Evolutionary conservation across 2,113 vertebrate species (phyloP), one percentile per base, ranked within the genome.

Genomic region (Ramphastos sulfuratus): DNA sequence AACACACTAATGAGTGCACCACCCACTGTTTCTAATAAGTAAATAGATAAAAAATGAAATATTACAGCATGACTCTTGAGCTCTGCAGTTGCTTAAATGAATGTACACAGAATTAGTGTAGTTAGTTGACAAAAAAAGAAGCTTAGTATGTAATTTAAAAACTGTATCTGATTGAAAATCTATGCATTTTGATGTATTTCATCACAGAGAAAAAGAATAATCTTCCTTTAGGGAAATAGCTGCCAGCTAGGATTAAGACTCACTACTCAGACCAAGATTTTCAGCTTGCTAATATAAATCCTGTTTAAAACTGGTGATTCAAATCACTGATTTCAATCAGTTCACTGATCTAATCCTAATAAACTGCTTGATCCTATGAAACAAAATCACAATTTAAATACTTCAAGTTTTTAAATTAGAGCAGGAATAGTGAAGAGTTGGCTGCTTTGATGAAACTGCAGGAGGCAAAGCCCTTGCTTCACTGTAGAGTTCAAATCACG

Each of bases 161-260:
- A 61, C 70, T 55, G 58, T 5, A 74, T 31, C 35, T 55, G n/a
- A 66, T 8, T 71, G 39, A 78, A 89, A 87, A 87, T 48, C 56
- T 78, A 58, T 33, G 56, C 21, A 44, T 66, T 91, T 84, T 31
- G 58, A 84, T 70, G 21, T 33, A 65, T 66, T 89, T 77, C 54
- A 90, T 20, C 52, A 60, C 55, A 16, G 13, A 73, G 13, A 9
- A 39, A 71, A 63, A 86, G 74, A 63, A 58, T n/a, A 20, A 18
- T 9, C 28, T 81, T 84, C 65, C 70, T 91, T 83, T 78, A 82
- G 35, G 52, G 42, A 69, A 88, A 63, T 66, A 87, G 35, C 42
- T 79, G n/a, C 58, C 90, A 87, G 42, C 58, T 59, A 50, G 63
- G 54, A 94, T 82, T 90, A 90, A 87, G 87, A 92, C 85, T n/a